Conservation (phyloP, 1,140 invertebrate species). For the Drosophila tropicalis region DNA sequence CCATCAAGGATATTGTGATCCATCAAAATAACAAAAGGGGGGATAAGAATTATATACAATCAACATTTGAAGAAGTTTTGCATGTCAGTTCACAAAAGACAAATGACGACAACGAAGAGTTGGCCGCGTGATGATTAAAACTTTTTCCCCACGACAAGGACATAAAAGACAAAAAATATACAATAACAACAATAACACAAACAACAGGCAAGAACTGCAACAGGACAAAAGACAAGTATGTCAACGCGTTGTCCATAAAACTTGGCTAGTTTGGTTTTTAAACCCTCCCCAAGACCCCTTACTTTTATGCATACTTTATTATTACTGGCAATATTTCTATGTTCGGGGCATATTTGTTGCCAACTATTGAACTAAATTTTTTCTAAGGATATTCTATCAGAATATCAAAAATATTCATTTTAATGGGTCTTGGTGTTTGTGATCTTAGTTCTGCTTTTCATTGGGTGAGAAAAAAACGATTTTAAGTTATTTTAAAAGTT, state of each 20-base stretch:
- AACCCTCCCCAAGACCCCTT: background rate
- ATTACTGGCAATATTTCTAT: background rate
- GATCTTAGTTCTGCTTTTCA: too few species aligned
- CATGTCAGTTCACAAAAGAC: conserved; percentile 61
- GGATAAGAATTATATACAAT: conserved; percentile 42
- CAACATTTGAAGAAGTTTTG: conserved; percentile 57
- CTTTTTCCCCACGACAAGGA: conserved; percentile 28
- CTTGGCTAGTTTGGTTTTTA: conserved; percentile 29
- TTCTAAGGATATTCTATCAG: too few species aligned
- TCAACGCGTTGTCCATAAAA: conserved; percentile 60
- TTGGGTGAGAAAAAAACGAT: too few species aligned
- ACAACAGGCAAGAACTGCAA: conserved; percentile 13
- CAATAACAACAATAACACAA: conserved; percentile 15
- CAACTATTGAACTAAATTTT: background rate
- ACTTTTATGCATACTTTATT: background rate
- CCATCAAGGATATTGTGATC: conserved; percentile 60
- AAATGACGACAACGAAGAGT: conserved; percentile 56
- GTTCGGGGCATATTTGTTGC: background rate
- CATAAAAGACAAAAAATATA: background rate
- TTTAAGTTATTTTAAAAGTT: too few species aligned
- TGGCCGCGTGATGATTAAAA: conserved; percentile 22
- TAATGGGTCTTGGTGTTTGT: too few species aligned
- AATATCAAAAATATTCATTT: too few species aligned
- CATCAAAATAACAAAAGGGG: conserved; percentile 46
- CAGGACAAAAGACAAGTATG: conserved; percentile 40